These are phyloP conservation scores for Dryomyza anilis DNA, from an alignment of 2,888 invertebrate species.

Conservation along the genomic window DNA sequence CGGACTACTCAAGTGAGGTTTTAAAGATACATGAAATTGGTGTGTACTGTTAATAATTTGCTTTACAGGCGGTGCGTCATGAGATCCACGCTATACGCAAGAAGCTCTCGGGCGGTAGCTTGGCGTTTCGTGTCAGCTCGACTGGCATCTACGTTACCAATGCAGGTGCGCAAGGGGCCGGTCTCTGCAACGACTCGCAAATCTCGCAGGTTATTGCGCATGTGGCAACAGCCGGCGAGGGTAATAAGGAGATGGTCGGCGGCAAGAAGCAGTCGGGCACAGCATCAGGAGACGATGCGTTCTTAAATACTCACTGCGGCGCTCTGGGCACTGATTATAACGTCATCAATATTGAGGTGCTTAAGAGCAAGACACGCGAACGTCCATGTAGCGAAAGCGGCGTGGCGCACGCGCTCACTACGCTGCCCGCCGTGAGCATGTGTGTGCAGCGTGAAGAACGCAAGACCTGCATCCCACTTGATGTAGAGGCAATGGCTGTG, in stretches of 20 bases:
- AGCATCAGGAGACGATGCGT: slow-evolving; percentile 1
- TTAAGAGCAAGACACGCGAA: slow-evolving; percentile 56
- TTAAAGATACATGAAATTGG: not conserved
- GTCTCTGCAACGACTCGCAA: slow-evolving; percentile 43
- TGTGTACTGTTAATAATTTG: not conserved
- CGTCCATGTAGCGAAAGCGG: slow-evolving; percentile 30
- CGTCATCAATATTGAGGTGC: slow-evolving; percentile 53
- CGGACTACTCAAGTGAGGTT: slow-evolving; percentile 58
- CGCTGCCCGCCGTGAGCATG: slow-evolving; percentile 44
- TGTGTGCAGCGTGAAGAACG: slow-evolving; percentile 47
- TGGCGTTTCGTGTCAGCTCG: slow-evolving; percentile 72
- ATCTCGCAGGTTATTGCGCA: slow-evolving; percentile 46
- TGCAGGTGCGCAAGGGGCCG: slow-evolving; percentile 46
- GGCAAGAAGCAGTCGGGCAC: slow-evolving; percentile 32
- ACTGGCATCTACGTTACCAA: slow-evolving; percentile 72
- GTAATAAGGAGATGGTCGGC: slow-evolving; percentile 33
- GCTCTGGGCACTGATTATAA: slow-evolving; percentile 51
- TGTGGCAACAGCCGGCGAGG: slow-evolving; percentile 37
- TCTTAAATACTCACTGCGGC: slow-evolving; percentile 37
- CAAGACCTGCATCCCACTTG: slow-evolving; percentile 64
- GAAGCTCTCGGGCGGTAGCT: slow-evolving; percentile 74
- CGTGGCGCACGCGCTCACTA: slow-evolving; percentile 23
- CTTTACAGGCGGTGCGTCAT: slow-evolving; percentile 64
- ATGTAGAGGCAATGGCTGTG: slow-evolving; percentile 75
- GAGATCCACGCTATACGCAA: slow-evolving; percentile 70